Evolutionary conservation across 2,113 vertebrate genomes (phyloP), one percentile per base, ranked within the genome.

Genomic region (Eupsittula cactorum): DNA sequence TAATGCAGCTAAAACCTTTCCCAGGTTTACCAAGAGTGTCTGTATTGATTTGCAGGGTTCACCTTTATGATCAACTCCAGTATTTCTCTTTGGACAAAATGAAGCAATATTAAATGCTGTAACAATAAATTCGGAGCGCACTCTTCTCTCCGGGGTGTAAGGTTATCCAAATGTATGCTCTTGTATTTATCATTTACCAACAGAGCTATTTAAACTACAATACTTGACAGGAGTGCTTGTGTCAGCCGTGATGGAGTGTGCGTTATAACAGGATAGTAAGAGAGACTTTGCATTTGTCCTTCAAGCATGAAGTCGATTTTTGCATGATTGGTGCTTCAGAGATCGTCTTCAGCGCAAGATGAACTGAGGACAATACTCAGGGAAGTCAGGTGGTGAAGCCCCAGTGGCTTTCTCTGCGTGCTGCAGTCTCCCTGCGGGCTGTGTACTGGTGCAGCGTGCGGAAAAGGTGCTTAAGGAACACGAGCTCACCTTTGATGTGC

Each of bases 251-350:
- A 97, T 97, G 95, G 95, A 97, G 28, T 23, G 82, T 86, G 62
- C 52, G 41, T 89, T 83, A 90, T 91, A 94, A 97, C 95, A 87
- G 93, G 91, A 75, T 83, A 68, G 77, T 41, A 65, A 92, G 91
- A 90, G 92, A 95, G 91, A 94, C 82, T 96, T 93, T 93, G 82
- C 96, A 89, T 97, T 98, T 70, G 94, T 97, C 97, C 98, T 98
- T 98, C 96, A 94, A 95, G 87, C 89, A 70, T 88, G 97, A 97
- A 98, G 97, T 97, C 95, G 74, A 44, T 89, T 95, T 94, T 96
- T 96, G 93, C 75, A 83, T 92, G 93, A 91, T 93, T 92, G 83
- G 70, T 96, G n/a, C 90, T 70, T 91, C 44, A 57, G 76, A 31
- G 71, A 87, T 86, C 65, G 52, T 90, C 80, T 73, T 33, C 60